Base-by-base conservation (phyloP, 2,888 invertebrate species). In the Emmelina monodactyla region DNA sequence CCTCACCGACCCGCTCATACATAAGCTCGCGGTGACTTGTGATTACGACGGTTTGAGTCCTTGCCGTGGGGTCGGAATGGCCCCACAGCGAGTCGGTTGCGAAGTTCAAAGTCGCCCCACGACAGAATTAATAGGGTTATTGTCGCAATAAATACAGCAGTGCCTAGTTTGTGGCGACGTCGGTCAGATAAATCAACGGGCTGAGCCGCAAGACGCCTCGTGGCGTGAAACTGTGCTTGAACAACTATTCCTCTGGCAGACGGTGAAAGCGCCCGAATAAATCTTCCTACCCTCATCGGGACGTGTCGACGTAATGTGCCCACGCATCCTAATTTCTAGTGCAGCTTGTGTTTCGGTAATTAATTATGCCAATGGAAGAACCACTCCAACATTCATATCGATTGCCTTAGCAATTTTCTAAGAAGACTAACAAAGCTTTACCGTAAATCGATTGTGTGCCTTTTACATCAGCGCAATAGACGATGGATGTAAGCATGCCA, bases 61-160 rank as follows among this genome's bases (percentile, higher is more conserved):
- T 25, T 25, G 25, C 25, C n/a, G 11, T 25, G 25, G 25, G 25
- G 25, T 4, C 11, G n/a, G 25, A 25, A 25, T 25, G 25, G 25
- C 25, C 25, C 25, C 25, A 25, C n/a, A 25, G 25, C 25, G 25
- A n/a, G n/a, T 25, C 25, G 50, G 53, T 44, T 41, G 50, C 53
- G 39, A 54, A 63, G 62, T 67, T 65, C 67, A 63, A 68, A 73
- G 65, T 67, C 65, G 58, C 57, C 55, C 53, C 54, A 41, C 41
- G 49, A 52, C 53, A 55, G 67, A 73, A 76, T 78, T 78, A 78
- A 76, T 79, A 66, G 75, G 73, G 73, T 73, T 79, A 72, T 75
- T 68, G 71, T 61, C 61, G 76, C 71, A 70, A 78, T 79, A 79
- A 78, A 79, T 78, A 78, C 67, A 58, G 56, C 62, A 63, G 62